Evolutionary conservation across 2,797 vertebrate genomes (phyloP), one percentile per base, ranked within the genome.

Genomic region (Onychomys arenicola): DNA sequence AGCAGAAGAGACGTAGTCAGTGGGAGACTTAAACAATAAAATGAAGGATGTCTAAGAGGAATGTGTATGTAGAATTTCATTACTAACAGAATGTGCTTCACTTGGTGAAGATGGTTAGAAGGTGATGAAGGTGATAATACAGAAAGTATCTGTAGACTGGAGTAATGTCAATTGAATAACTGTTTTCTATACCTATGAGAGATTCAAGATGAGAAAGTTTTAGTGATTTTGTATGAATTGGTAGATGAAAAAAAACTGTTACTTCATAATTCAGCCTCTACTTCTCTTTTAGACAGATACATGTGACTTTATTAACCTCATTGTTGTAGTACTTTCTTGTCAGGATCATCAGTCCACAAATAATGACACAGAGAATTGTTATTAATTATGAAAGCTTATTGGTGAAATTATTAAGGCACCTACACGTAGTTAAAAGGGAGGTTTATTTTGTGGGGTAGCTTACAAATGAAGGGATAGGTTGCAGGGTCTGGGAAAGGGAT

Each of bases 1-100:
- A 46, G 14, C 6, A 75, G 32, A 92, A 85, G 25, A 55, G 78
- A 61, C 1, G 43, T 1, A 27, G 34, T 55, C 43, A 76, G 69
- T 92, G 12, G 14, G 89, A 92, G 78, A 78, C 6, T n/a, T 49
- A 82, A 61, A 69, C 0, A 87, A 76, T 49, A 91, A 96, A 91
- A 85, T 69, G 5, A 2, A 76, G 19, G 5, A 49, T 34, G 13
- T 52, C 21, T 61, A 63, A 21, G 11, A 73, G 23, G 87, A 77
- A 76, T 5, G 6, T 46, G 7, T 90, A 32, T 55, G 52, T 55
- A 55, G 14, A 16, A 73, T 77, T 61, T 83, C 69, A 6, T 23
- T 82, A 75, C 2, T 78, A 75, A 37, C 2, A 63, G 59, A 73
- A 75, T 2, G 65, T 27, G 4, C 5, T 52, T 93, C 6, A 55